Conservation (phyloP, 2,113 vertebrate species). For the Aspiorhynchus laticeps region DNA sequence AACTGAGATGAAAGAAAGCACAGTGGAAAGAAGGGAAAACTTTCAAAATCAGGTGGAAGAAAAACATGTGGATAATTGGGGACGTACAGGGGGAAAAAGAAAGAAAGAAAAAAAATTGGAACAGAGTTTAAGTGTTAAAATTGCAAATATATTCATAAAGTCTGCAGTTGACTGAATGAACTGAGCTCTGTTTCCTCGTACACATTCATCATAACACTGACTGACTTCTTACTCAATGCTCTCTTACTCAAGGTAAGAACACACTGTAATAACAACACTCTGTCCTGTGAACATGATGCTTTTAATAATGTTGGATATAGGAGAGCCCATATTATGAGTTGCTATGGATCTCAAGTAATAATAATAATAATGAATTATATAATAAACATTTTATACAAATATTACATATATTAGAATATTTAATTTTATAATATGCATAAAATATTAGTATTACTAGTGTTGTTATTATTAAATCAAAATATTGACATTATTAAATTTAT, state of each 20-base stretch:
- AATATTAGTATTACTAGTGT: neutral
- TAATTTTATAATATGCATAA: neutral
- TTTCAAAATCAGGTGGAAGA: neutral
- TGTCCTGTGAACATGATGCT: neutral
- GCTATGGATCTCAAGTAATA: neutral
- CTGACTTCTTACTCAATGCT: conserved; percentile 25
- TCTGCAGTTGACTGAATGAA: neutral
- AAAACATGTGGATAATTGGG: neutral
- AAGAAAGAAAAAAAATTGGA: neutral
- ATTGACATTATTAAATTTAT: too few relatives aligned
- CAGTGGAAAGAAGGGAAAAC: neutral
- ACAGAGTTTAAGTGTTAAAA: neutral
- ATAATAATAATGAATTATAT: too few relatives aligned
- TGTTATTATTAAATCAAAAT: neutral
- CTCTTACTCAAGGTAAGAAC: conserved; percentile 47
- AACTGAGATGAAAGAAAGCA: neutral
- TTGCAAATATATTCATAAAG: neutral
- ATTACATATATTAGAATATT: neutral
- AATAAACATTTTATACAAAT: too few relatives aligned
- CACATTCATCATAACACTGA: conserved; percentile 61
- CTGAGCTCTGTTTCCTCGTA: conserved; percentile 1
- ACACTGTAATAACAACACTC: conserved; percentile 37
- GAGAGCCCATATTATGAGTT: neutral
- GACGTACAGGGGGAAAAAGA: neutral
- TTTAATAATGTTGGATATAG: neutral